Percentiles rank a stretch among this genome's conserved stretches.
phyloP scores from a whole-genome alignment of 2,888 invertebrate species.

The Ectemnius continuus region DNA sequence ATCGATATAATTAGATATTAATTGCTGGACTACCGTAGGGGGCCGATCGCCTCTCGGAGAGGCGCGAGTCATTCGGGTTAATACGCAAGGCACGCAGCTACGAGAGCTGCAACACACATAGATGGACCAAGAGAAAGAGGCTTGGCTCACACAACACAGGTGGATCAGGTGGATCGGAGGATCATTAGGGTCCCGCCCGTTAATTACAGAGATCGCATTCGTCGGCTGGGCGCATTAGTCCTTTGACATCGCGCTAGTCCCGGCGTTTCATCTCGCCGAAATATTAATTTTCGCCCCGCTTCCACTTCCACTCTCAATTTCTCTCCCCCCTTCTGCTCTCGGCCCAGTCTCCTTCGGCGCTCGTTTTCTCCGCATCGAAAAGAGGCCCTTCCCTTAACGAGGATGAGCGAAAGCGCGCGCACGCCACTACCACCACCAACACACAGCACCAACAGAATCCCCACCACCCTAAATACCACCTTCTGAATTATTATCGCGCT shows the following conservation, averaged over 20 bases:
- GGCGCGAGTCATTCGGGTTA: constrained; percentile 71
- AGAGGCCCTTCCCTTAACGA: constrained; percentile 45
- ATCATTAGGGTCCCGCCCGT: constrained; percentile 66
- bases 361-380: no score
- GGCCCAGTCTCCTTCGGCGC: no score
- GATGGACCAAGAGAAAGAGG: constrained; percentile 47
- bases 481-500: constrained; percentile 56
- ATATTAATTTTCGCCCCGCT: constrained; percentile 62
- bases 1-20: constrained; percentile 73
- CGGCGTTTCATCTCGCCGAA: constrained; percentile 74
- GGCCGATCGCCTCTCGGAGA: constrained; percentile 54
- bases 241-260: constrained; percentile 65
- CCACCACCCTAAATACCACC: constrained; percentile 49
- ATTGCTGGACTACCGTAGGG: constrained; percentile 71
- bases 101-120: constrained; percentile 47
- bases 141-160: constrained; percentile 2
- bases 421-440: constrained; percentile 39
- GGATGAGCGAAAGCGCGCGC: constrained; percentile 41
- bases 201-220: constrained; percentile 71
- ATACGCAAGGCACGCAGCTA: constrained; percentile 55
- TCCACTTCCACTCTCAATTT: background rate
- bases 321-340: no score
- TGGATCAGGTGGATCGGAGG: constrained; percentile 21
- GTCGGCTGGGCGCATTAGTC: constrained; percentile 53
- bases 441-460: constrained; percentile 38